Conservation (phyloP, 2,797 vertebrate species). For the Hydrocynus forskahlii region DNA sequence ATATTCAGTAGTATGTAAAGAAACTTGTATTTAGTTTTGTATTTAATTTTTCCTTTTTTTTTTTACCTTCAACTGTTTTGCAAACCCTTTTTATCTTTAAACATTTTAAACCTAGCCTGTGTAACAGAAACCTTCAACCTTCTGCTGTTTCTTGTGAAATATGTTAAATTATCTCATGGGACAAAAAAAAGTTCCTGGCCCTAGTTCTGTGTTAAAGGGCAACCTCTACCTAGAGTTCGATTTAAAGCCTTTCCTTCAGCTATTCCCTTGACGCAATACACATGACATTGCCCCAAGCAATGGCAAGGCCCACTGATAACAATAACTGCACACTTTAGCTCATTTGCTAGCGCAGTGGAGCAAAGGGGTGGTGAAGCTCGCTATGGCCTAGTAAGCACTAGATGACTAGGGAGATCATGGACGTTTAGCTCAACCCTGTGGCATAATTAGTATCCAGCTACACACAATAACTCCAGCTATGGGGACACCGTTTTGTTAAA, state of each 20-base stretch:
- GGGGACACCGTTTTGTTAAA: not conserved
- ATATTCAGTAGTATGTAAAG: too few species aligned
- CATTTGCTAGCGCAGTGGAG: constrained; percentile 5
- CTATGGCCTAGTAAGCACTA: constrained; percentile 11
- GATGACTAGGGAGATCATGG: constrained; percentile 19
- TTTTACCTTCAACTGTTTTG: too few species aligned
- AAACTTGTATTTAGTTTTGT: too few species aligned
- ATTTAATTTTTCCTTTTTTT: too few species aligned
- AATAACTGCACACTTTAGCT: constrained; percentile 15
- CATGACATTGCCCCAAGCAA: constrained; percentile 45
- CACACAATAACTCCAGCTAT: constrained; percentile 33
- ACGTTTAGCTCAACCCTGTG: not conserved
- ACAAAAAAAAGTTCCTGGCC: not conserved
- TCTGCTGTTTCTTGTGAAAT: too few species aligned
- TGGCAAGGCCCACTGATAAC: constrained; percentile 1
- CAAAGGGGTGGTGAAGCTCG: constrained; percentile 1
- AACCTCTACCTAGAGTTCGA: not conserved
- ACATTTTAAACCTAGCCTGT: too few species aligned
- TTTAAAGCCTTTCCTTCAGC: not conserved
- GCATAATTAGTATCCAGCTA: constrained; percentile 2
- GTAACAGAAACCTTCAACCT: too few species aligned
- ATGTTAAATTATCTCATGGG: not conserved
- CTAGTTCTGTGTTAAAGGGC: constrained; percentile 2
- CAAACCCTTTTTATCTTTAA: too few species aligned
- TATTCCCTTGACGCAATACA: not conserved